These are phyloP conservation scores for Esperia sulphurella DNA, from an alignment of 2,888 invertebrate genomes.

Conservation along the genomic window DNA sequence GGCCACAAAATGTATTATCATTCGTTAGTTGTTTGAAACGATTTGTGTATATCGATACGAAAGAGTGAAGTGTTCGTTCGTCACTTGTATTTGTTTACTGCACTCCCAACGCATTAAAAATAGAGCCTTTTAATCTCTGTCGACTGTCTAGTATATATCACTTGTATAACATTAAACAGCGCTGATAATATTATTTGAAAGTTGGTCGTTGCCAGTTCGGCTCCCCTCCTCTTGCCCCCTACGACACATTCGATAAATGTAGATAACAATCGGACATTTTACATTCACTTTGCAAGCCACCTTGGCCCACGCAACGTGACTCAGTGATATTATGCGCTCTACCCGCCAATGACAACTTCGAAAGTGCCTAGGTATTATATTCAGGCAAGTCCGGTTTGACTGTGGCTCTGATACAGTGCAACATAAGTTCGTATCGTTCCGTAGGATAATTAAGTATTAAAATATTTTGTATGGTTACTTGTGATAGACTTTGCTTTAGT, in stretches of 20 bases:
- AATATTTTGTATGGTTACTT: no score
- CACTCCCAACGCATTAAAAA: neutral
- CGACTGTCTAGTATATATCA: neutral
- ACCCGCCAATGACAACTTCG: conserved; percentile 66
- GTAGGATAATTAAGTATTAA: neutral
- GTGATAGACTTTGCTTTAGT: no score
- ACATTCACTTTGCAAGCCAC: conserved; percentile 68
- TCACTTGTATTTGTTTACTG: no score
- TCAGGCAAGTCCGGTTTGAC: conserved; percentile 44
- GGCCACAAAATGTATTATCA: no score
- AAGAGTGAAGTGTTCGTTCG: no score
- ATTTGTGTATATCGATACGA: no score
- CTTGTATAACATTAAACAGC: no score
- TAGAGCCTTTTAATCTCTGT: neutral
- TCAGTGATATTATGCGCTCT: conserved; percentile 67
- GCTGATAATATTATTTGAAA: conserved; percentile 25
- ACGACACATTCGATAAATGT: conserved; percentile 33
- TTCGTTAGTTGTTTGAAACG: no score
- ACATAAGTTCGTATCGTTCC: neutral
- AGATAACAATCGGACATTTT: conserved; percentile 55
- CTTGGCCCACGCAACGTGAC: conserved; percentile 75
- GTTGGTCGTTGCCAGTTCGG: conserved; percentile 15
- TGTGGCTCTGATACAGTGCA: conserved; percentile 6
- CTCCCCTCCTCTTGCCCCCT: conserved; percentile 9
- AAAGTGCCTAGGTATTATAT: conserved; percentile 56